Evolutionary conservation across 2,888 invertebrate species (phyloP), one percentile per base, ranked within the genome.

Genomic region (Synanthedon myopaeformis): DNA sequence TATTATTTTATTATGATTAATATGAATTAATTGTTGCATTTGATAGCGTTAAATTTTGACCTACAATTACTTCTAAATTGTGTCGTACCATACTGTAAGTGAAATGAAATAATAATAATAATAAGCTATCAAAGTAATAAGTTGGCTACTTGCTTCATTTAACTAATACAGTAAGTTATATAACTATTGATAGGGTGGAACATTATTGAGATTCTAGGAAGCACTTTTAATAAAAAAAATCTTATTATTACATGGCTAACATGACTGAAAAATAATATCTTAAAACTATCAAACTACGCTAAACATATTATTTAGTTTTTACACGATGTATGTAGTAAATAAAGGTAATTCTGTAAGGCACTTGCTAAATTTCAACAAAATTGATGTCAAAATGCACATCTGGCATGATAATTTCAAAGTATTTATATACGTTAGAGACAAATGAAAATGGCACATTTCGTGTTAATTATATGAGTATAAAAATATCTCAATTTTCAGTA

Each of bases 371-470:
- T 45, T 13, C 8, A 13, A 13, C 14, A 45, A 45, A 45, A 45
- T 13, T 14, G 45, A 8, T 13, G n/a, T 13, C 4, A 45, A 45
- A 45, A 45, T 45, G 45, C 45, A 45, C 14, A 14, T 45, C 13
- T 45, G 45, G 45, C 14, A 14, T 45, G 6, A 45, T 45, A 45
- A 45, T 45, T 45, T 45, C n/a, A 45, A n/a, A 35, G 35, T 2
- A 35, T 35, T 10, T 3, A 10, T 10, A 35, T 35, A 35, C 35
- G 35, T 41, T 14, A 49, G 17, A 49, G 49, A 17, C 19, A 12
- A 51, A 35, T n/a, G 28, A 51, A 5, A 67, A 76, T 76, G 74
- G 75, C 75, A 76, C 75, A 63, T 65, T 66, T 66, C 62, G 71
- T 71, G 69, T 72, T 35, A 63, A 62, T 64, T 62, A 67, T 55